Evolutionary conservation across 2,797 vertebrate species (phyloP), one percentile per base, ranked within the genome.

Genomic region (Cheirogaleus major): DNA sequence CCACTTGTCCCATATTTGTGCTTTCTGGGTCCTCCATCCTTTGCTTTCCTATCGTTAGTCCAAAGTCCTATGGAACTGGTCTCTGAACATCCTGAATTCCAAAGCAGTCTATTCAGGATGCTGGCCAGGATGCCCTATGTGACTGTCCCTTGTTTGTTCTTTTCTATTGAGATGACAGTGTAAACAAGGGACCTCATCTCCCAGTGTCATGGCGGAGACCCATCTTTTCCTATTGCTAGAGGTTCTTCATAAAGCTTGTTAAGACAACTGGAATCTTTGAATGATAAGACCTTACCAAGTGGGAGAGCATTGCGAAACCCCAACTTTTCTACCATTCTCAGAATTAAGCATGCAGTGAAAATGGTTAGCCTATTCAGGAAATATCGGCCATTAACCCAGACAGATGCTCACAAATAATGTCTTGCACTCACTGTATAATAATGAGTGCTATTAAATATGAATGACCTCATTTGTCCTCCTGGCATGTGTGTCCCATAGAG

Each of bases 391-490:
- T 95, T 97, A 97, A 97, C 93, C 59, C 80, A 93, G 94, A 97
- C 97, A 96, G 94, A 97, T 65, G 87, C 94, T 97, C 89, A 93
- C 93, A 97, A 97, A 96, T 96, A 92, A 93, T 96, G 69, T 78
- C 65, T 96, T 89, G 55, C 86, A 82, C 45, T 95, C 93, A 35
- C 95, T 88, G 59, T 96, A 84, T 94, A 92, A 87, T 96, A 97
- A 97, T 96, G 96, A 96, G 32, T 27, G 30, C 91, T 92, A 97
- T 98, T 95, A 97, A 97, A 95, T 97, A 96, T 88, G 91, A 96
- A 97, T 97, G 93, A 95, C 93, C 93, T 95, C 96, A 97, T 98
- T 97, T 96, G 95, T 97, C 89, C 97, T 97, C 63, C 87, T 95
- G 97, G 87, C 89, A 90, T 93, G 50, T 59, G 79, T 97, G 78